Base-by-base conservation (phyloP, 1,140 invertebrate genomes). In the Tigriopus japonicus region DNA sequence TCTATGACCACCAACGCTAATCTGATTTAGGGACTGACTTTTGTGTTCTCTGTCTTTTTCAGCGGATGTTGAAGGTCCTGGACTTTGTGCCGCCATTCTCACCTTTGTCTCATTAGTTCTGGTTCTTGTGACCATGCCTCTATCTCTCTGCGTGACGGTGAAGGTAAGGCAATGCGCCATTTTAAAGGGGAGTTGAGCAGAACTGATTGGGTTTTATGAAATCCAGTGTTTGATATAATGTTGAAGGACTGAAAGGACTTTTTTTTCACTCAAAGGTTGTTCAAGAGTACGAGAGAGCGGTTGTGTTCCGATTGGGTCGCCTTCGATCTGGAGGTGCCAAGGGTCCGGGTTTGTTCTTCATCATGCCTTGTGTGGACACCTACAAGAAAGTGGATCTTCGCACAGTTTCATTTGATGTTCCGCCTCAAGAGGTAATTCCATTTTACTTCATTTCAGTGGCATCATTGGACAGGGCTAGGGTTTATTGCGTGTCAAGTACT, bases 121-220 rank as follows among this genome's bases (percentile, higher is more conserved):
- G 21, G 87, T 96, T 28, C 71, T 87, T 40, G 65, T 87, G 14
- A 96, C 91, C 1, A 82, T 97, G 77, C 92, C 92, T 0, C 91
- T 97, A 69, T 95, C 90, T 1, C 78, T 95, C 1, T 86, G 90
- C 69, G 79, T 95, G 40, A 95, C 89, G 69, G 91, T 96, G 68
- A 95, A 95, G 84, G 90, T 95, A 78, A 78, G 28, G 9, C 28
- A 35, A 35, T 35, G 28, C 28, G 28, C 28, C 28, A 35, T 35
- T 35, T 35, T 9, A 35, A 21, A 49, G 45, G 45, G 2, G 3
- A 2, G 3, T 35, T 9, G 9, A 9, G 28, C 9, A 9, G 28
- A 35, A 35, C 28, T 35, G 28, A 35, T 35, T 35, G 3, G 28
- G 9, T 35, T 35, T 35, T 35, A n/a, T n/a, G 3, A 9, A 35